Percentiles rank a stretch among this genome's conserved stretches.
Evolutionary conservation across 2,888 invertebrate species (phyloP).

Genomic region (Drosophila mayaguana): DNA sequence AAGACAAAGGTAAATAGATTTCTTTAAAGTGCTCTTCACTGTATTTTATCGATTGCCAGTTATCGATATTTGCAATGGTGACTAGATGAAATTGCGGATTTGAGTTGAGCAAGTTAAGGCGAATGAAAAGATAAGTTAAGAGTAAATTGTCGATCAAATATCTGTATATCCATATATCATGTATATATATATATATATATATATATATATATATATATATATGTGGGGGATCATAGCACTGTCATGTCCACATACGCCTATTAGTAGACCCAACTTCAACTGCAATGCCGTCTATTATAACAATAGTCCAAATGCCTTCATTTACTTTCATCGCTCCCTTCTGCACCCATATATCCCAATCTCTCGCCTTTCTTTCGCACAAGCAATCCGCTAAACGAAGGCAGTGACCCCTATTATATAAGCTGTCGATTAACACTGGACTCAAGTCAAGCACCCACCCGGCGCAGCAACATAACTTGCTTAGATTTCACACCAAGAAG

Average conservation of each 20-base stretch:
- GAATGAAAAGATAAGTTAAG: too few relatives aligned
- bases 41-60: neutral
- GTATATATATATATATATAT: too few relatives aligned
- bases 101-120: too few relatives aligned
- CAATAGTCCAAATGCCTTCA: neutral
- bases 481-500: slow-evolving; percentile 60
- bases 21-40: neutral
- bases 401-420: slow-evolving; percentile 55
- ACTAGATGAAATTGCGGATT: too few relatives aligned
- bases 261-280: too few relatives aligned
- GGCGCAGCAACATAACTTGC: slow-evolving; percentile 39
- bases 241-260: too few relatives aligned
- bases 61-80: neutral
- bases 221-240: too few relatives aligned
- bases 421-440: slow-evolving; percentile 56
- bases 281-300: too few relatives aligned
- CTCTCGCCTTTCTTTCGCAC: neutral
- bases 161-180: too few relatives aligned
- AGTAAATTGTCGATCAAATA: too few relatives aligned
- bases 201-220: too few relatives aligned
- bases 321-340: neutral
- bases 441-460: slow-evolving; percentile 16
- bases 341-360: neutral
- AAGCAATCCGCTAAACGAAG: slow-evolving; percentile 27
- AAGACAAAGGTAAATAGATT: neutral